Evolutionary conservation across 53 echinoderm and acorn worm species (phyloP), one percentile per base, ranked within the genome.

Genomic region (Holothuria scabra): DNA sequence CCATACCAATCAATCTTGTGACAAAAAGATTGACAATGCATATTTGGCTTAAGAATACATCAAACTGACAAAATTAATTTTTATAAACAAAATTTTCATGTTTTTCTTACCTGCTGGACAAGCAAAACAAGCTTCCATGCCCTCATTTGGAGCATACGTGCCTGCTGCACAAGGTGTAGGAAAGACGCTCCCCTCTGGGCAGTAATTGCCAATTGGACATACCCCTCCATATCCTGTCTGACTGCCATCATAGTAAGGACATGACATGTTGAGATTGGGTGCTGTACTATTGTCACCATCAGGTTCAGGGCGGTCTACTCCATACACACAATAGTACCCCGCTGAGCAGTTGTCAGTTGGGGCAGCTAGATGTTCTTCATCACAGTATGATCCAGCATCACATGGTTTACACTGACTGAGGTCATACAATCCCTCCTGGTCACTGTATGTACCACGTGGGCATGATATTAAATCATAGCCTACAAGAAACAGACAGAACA

Each of bases 391-490:
- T 14, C 97, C 97, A 4, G 90, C 92, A 13, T 82, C 85, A 67
- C 97, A 97, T 2, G 97, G 97, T 37, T 90, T 89, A 59, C 97
- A 97, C 75, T 97, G 97, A 48, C 70, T 46, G 21, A 92, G 74
- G 46, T 90, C 83, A 55, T 88, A 94, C 44, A 92, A 76, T 37
- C 97, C 94, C 37, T 80, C 83, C 87, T 92, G 92, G 56, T 92
- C 88, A 60, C 97, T 97, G 89, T 97, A 97, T 8, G 94, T 97
- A 21, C 92, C 97, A n/a, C 94, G 84, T 16, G 97, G 97, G 46
- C 97, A 97, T 6, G 97, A 84, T 78, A 88, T 64, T 68, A 94
- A 69, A 79, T 94, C 92, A 44, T 93, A 93, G 13, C 96, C 95
- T 95, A 38, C 8, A 59, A n/a, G 13, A 3, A 21, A n/a, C n/a